Evolutionary conservation across 2,888 invertebrate genomes (phyloP).

Genomic region (Tipula helvola): DNA sequence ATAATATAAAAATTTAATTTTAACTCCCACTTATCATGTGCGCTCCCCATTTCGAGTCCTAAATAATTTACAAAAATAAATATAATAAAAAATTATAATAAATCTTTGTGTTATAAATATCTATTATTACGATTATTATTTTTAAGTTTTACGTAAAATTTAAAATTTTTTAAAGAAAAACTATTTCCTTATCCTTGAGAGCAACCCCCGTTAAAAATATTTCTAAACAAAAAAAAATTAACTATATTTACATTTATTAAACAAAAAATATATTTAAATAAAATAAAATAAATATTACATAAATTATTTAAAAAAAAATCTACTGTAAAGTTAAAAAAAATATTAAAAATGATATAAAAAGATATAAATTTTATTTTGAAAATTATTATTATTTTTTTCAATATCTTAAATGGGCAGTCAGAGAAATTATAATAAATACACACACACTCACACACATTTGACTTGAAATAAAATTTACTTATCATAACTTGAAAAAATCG

Average conservation of each 20-base stretch:
- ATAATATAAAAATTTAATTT: neutral
- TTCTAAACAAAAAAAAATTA: neutral
- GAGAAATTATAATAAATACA: slow-evolving; percentile 21
- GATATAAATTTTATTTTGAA: slow-evolving; percentile 14
- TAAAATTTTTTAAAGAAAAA: neutral
- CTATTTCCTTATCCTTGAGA: neutral
- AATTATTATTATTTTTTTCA: neutral
- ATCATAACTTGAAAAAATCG: slow-evolving; percentile 15
- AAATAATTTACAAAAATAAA: neutral
- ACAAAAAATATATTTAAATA: neutral
- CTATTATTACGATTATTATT: slow-evolving; percentile 5
- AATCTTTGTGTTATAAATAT: neutral
- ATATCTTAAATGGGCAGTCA: slow-evolving; percentile 22
- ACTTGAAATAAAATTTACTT: slow-evolving; percentile 16
- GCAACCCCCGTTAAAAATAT: neutral
- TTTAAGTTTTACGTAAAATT: neutral
- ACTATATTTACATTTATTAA: neutral
- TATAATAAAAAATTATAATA: neutral
- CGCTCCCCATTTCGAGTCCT: neutral
- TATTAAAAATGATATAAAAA: slow-evolving; percentile 15
- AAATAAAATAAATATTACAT: neutral
- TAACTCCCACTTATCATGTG: neutral
- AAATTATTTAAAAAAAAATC: slow-evolving; percentile 1
- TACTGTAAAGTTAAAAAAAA: slow-evolving; percentile 15
- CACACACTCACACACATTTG: slow-evolving; percentile 17